Evolutionary conservation across 2,888 invertebrate species (phyloP).

Genomic region (Plebejus argus): DNA sequence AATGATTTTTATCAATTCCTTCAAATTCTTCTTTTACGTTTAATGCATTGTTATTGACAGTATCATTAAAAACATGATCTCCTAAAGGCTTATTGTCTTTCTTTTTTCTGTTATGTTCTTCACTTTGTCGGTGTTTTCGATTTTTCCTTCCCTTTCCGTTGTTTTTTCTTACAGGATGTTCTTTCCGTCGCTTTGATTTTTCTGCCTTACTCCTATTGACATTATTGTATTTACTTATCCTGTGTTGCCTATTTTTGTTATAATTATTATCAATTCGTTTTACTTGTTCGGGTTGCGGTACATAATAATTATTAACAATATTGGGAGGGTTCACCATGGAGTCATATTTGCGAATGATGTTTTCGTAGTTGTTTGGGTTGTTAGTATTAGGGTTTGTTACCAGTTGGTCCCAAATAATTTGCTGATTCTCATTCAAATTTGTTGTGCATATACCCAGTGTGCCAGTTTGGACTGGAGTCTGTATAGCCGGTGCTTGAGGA

Average conservation of each 20-base stretch:
- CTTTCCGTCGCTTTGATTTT: background rate
- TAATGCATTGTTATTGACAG: background rate
- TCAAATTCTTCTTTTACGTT: background rate
- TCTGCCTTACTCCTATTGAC: background rate
- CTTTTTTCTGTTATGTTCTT: slow-evolving; percentile 12
- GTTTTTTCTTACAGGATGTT: background rate
- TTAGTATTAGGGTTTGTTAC: background rate
- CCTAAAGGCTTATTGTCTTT: background rate
- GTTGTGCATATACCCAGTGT: background rate
- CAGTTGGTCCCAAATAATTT: background rate
- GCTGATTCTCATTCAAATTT: slow-evolving; percentile 9
- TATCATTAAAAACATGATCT: background rate
- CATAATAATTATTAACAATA: slow-evolving; percentile 54
- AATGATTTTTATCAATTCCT: background rate
- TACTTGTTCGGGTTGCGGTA: slow-evolving; percentile 49
- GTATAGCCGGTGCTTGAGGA: background rate
- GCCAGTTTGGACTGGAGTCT: background rate
- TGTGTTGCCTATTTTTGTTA: background rate
- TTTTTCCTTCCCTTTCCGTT: background rate
- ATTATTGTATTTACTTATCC: background rate
- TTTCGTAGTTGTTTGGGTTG: slow-evolving; percentile 4
- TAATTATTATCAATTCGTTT: slow-evolving; percentile 23
- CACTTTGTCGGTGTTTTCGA: background rate
- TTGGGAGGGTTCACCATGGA: slow-evolving; percentile 42
- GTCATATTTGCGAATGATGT: slow-evolving; percentile 16